Evolutionary conservation across 1,140 invertebrate genomes (phyloP).

Genomic region (Drosophila obscura): DNA sequence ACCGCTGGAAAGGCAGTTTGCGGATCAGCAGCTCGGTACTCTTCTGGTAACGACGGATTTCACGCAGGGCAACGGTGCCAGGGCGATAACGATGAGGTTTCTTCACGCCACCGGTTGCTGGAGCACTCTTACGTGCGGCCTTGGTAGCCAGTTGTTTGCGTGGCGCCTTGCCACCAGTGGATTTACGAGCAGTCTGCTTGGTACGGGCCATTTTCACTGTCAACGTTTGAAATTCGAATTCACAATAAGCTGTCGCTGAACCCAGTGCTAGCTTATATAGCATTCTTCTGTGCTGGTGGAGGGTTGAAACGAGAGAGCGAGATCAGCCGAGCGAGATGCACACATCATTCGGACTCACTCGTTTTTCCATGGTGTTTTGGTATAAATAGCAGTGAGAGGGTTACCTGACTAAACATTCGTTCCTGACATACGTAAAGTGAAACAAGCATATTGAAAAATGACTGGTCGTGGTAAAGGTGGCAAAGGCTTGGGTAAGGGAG

Average conservation of each 20-base stretch:
- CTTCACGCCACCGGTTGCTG: slow-evolving; percentile 90
- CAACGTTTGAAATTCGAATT: too few species aligned
- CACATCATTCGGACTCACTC: too few species aligned
- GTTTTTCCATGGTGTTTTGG: too few species aligned
- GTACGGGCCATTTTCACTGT: too few species aligned
- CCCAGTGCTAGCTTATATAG: too few species aligned
- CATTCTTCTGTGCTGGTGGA: too few species aligned
- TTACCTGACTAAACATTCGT: too few species aligned
- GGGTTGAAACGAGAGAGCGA: too few species aligned
- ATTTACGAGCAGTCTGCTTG: slow-evolving; percentile 84
- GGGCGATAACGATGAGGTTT: slow-evolving; percentile 91
- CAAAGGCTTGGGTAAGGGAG: slow-evolving; percentile 88
- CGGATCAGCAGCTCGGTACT: slow-evolving; percentile 92
- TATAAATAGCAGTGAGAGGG: too few species aligned
- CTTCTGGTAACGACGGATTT: slow-evolving; percentile 94
- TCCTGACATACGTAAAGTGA: too few species aligned
- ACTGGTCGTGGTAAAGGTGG: slow-evolving; percentile 88
- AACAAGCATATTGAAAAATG: slow-evolving; percentile 79
- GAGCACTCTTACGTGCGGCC: slow-evolving; percentile 89
- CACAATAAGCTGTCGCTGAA: too few species aligned
- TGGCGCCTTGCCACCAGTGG: slow-evolving; percentile 92
- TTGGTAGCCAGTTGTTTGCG: slow-evolving; percentile 86
- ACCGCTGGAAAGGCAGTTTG: slow-evolving; percentile 93
- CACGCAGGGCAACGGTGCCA: slow-evolving; percentile 93
- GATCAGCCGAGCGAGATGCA: too few species aligned